Conservation (phyloP, 2,113 vertebrate genomes). For the Pitta sordida region DNA sequence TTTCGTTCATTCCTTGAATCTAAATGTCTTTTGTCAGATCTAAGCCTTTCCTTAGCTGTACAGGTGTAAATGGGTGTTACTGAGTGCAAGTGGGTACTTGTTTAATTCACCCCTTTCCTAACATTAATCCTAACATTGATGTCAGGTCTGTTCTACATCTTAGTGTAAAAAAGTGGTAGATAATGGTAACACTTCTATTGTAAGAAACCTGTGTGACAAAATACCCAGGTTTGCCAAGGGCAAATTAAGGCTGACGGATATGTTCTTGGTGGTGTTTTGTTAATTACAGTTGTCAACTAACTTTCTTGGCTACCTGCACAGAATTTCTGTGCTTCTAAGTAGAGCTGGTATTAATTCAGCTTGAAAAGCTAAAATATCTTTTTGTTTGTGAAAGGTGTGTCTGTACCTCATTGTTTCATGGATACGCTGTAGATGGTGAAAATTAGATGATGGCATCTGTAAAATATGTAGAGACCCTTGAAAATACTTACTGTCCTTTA, state of each 20-base stretch:
- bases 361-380: constrained; percentile 21
- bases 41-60: background rate
- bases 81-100: constrained; percentile 43
- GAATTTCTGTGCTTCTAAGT: constrained; percentile 13
- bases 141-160: constrained; percentile 1
- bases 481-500: constrained; percentile 26
- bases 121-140: constrained; percentile 43
- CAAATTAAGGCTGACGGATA: constrained; percentile 28
- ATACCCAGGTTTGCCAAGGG: background rate
- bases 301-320: constrained; percentile 27
- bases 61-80: constrained; percentile 14
- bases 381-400: background rate
- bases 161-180: constrained; percentile 3
- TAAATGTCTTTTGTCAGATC: constrained; percentile 1
- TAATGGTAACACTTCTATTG: constrained; percentile 14
- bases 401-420: constrained; percentile 22
- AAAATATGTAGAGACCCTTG: constrained; percentile 34
- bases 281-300: constrained; percentile 58
- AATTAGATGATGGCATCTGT: constrained; percentile 5
- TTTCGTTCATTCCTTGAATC: constrained; percentile 29
- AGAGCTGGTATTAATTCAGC: background rate
- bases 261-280: constrained; percentile 29
- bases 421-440: background rate
- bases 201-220: constrained; percentile 36
- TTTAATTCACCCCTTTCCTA: constrained; percentile 33